Evolutionary conservation across 2,113 vertebrate species (phyloP).

Genomic region (Amphiprion percula): DNA sequence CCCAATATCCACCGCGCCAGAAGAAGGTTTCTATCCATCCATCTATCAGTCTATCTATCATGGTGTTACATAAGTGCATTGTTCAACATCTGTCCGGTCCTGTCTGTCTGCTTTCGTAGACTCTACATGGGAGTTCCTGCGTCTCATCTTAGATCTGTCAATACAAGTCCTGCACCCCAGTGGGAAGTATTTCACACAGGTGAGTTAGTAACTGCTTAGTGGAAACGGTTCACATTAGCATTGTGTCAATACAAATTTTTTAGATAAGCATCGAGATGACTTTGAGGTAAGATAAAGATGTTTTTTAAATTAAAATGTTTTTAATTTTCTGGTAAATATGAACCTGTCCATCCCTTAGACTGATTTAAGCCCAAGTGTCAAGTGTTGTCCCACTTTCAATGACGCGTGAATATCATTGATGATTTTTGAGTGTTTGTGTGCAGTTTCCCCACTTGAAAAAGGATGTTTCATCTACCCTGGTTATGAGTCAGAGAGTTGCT

Average conservation of each 20-base stretch:
- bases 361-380: no score
- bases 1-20: conserved; percentile 96
- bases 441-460: no score
- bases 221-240: background rate
- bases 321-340: no score
- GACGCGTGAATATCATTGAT: no score
- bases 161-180: conserved; percentile 94
- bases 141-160: conserved; percentile 97
- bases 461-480: no score
- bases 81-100: background rate
- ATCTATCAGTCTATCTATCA: background rate
- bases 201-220: conserved; percentile 56
- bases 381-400: no score
- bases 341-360: no score
- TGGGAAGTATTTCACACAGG: conserved; percentile 99
- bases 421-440: no score
- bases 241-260: background rate
- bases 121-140: conserved; percentile 97
- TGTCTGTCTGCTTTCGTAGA: conserved; percentile 79
- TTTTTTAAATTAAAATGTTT: no score
- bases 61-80: background rate
- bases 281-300: background rate
- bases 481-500: no score
- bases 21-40: conserved; percentile 87
- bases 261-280: background rate